These are phyloP conservation scores for Chaetura pelagica DNA, from an alignment of 2,113 vertebrate species.

Conservation along the genomic window DNA sequence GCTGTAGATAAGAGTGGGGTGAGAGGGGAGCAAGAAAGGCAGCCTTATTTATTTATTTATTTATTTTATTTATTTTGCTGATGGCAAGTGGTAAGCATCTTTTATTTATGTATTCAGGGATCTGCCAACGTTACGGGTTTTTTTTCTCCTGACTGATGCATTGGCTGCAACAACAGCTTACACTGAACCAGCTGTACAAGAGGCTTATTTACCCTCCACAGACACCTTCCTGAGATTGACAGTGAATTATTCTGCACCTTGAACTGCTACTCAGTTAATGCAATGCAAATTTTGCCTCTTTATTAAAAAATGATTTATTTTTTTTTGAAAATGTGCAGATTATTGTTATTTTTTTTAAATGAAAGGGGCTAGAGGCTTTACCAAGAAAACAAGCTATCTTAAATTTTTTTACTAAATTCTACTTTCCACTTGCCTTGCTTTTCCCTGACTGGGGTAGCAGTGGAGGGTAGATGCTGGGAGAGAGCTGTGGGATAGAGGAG, in stretches of 20 bases:
- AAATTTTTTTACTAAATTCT: not conserved
- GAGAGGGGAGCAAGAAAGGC: not conserved
- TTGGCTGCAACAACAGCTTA: slow-evolving; percentile 53
- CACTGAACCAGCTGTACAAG: not conserved
- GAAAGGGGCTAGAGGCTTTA: not conserved
- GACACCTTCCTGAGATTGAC: not conserved
- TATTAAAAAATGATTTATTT: not conserved
- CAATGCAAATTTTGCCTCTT: not conserved
- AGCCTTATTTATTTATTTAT: not conserved
- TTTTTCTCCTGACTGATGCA: slow-evolving; percentile 50
- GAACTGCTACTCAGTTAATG: not conserved
- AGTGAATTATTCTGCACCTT: slow-evolving; percentile 28
- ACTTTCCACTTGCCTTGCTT: not conserved
- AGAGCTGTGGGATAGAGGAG: not conserved
- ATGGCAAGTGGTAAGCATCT: slow-evolving; percentile 61
- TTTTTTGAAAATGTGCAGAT: not conserved
- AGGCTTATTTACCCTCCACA: slow-evolving; percentile 40
- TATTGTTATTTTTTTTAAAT: not conserved
- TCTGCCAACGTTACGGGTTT: not conserved
- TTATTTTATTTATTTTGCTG: slow-evolving; percentile 8
- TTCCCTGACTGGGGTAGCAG: fast-evolving
- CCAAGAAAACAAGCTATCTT: not conserved
- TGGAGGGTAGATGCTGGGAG: not conserved
- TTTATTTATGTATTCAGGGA: slow-evolving; percentile 69
- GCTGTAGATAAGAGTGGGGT: not conserved